Percentiles rank a stretch among this genome's conserved stretches.
Evolutionary conservation across 1,140 invertebrate genomes (phyloP).

Genomic region (Dinoponera quadriceps): DNA sequence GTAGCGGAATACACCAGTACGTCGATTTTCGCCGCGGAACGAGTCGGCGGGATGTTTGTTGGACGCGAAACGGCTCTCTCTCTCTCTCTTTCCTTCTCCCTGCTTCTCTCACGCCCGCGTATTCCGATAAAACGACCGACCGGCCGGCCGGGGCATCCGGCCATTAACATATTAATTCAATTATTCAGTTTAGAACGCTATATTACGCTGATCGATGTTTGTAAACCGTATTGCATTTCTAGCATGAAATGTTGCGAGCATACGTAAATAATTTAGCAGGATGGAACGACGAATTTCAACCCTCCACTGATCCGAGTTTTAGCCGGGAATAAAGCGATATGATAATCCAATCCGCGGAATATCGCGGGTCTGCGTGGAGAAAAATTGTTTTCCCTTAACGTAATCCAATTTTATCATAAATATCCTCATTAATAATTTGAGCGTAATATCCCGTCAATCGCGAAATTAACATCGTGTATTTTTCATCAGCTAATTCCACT

Average conservation of each 20-base stretch:
- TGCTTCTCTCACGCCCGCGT: not conserved
- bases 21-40: slow-evolving; percentile 64
- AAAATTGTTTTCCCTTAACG: slow-evolving; percentile 16
- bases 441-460: not conserved
- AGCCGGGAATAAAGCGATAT: slow-evolving; percentile 28
- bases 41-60: slow-evolving; percentile 63
- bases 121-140: slow-evolving; percentile 38
- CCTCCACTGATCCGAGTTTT: slow-evolving; percentile 34
- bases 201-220: slow-evolving; percentile 59
- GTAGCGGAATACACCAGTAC: slow-evolving; percentile 51
- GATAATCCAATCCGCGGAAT: slow-evolving; percentile 20
- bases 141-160: slow-evolving; percentile 11
- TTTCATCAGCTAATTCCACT: not conserved
- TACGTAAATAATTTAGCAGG: slow-evolving; percentile 49
- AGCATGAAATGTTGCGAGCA: slow-evolving; percentile 52
- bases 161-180: slow-evolving; percentile 63
- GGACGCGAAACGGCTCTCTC: slow-evolving; percentile 49
- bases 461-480: slow-evolving; percentile 20
- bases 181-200: slow-evolving; percentile 60
- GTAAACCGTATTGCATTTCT: slow-evolving; percentile 58
- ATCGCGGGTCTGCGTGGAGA: not conserved
- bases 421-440: not conserved
- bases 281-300: slow-evolving; percentile 54
- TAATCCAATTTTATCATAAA: not conserved
- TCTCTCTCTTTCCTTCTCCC: not conserved